Evolutionary conservation across 1,140 invertebrate species (phyloP), one percentile per base, ranked within the genome.

Genomic region (Cepaea nemoralis): DNA sequence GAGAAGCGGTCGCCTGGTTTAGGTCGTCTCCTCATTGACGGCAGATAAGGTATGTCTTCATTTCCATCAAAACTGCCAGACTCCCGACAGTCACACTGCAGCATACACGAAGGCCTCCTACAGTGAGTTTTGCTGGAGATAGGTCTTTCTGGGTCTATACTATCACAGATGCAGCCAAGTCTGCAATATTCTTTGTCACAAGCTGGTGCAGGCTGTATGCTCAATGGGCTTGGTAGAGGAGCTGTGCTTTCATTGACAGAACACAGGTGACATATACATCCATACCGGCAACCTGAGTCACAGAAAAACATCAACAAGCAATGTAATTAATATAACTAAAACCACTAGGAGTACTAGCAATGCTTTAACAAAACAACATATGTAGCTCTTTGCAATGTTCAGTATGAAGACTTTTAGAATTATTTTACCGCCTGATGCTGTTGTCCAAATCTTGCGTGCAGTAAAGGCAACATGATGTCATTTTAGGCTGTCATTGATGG

Each of bases 111-210:
- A 14, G 84, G 81, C 70, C 85, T 87, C 2, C 83, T 77, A 79
- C 87, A 88, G 35, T 87, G 83, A 6, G 12, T 39, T 31, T 16
- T n/a, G 22, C 33, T 48, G 24, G 40, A 48, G 16, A 69, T 50
- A 14, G 73, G 55, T 70, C 70, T 67, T 35, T 82, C 50, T 59
- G 71, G 45, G 40, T 86, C 86, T 39, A 88, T 77, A 73, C 87
- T 89, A 27, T 89, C 88, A 87, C 89, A 90, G 27, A 90, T 90
- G 80, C 89, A 90, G 1, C 88, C 89, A 1, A 90, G 85, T 3
- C 87, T 80, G 81, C 89, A 90, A 70, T 90, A 90, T 78, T 90
- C 89, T 74, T 89, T 90, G 40, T 88, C 86, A 85, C 89, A 90
- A 45, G 35, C 74, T 22, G 24, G 80, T 14, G 67, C 74, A 22